A percentile compares a stretch with the other conserved stretches of the same genome.
These are phyloP conservation scores for Didymodactylos carnosus DNA, from an alignment of 2,888 invertebrate species.

Conservation along the genomic window DNA sequence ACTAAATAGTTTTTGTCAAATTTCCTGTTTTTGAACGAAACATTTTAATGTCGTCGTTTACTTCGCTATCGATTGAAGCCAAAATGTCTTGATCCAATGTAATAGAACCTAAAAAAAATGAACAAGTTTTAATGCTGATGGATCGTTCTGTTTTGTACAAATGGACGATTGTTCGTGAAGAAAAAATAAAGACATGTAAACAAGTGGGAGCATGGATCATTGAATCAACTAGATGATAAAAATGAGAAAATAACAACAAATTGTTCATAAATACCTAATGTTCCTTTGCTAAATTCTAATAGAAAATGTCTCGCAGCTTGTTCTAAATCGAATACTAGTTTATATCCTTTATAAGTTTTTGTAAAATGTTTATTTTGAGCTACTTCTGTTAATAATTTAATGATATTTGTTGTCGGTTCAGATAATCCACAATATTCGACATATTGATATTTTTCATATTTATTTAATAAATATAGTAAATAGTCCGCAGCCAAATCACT, in stretches of 20 bases:
- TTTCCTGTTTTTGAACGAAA: no score
- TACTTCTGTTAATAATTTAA: neutral
- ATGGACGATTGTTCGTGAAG: no score
- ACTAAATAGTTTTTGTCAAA: no score
- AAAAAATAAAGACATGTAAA: no score
- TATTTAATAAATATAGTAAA: conserved; percentile 10
- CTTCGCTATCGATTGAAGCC: neutral
- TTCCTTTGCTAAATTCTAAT: neutral
- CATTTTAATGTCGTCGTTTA: no score
- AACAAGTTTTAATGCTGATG: no score
- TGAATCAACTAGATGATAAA: no score
- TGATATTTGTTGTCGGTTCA: conserved; percentile 1
- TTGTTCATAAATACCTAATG: neutral
- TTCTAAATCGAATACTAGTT: neutral
- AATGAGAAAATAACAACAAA: no score
- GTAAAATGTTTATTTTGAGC: neutral
- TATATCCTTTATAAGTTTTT: neutral
- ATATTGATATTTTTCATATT: conserved; percentile 1
- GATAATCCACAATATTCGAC: conserved; percentile 3
- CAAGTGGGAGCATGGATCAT: no score
- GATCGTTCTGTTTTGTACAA: no score
- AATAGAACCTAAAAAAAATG: neutral
- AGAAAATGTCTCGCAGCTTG: neutral
- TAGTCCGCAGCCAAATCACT: conserved; percentile 12
- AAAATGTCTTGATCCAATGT: neutral